Percentiles rank a stretch among this genome's conserved stretches.
Conservation (phyloP, 2,888 invertebrate species). For the Ctena decussata region DNA sequence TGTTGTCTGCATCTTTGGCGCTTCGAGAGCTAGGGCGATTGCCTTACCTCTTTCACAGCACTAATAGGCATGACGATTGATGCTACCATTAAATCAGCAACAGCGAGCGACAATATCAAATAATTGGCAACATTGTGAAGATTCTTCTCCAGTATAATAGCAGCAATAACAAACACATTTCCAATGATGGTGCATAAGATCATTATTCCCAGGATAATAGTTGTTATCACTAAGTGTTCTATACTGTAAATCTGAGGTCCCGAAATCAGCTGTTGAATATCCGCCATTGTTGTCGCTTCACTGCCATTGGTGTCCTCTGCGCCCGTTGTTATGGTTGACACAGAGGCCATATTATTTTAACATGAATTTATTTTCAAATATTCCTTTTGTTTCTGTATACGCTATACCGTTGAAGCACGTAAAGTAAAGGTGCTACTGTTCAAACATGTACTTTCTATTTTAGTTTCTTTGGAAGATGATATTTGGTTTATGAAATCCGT, state of each 20-base stretch:
- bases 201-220: slow-evolving; percentile 90
- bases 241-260: slow-evolving; percentile 65
- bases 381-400: no score
- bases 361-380: no score
- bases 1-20: no score
- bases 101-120: slow-evolving; percentile 97
- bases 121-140: slow-evolving; percentile 98
- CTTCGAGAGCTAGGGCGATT: no score
- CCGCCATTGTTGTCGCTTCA: background rate
- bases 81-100: slow-evolving; percentile 98
- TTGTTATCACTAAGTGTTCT: slow-evolving; percentile 70
- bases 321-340: background rate
- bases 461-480: no score
- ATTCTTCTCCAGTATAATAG: slow-evolving; percentile 97
- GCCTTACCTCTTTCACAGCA: slow-evolving; percentile 86
- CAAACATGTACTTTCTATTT: no score
- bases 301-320: background rate
- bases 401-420: no score
- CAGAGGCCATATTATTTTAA: background rate
- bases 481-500: no score
- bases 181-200: slow-evolving; percentile 98
- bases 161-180: slow-evolving; percentile 99
- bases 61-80: slow-evolving; percentile 91
- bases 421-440: no score
- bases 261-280: background rate